Percentiles rank a stretch among this genome's conserved stretches.
Conservation (phyloP, 2,888 invertebrate genomes). For the Nipponacmea schrenckii region DNA sequence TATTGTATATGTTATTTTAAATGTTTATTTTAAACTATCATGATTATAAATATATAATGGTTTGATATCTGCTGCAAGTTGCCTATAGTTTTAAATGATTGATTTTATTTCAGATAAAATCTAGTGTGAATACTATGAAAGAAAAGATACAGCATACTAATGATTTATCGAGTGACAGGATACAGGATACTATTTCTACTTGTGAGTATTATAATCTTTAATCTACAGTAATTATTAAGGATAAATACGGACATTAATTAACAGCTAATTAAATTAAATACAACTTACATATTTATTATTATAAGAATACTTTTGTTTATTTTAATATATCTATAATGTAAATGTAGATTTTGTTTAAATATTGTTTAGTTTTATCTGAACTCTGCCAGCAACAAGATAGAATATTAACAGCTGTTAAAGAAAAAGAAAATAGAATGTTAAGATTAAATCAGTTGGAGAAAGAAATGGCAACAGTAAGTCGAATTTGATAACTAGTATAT, state of each 20-base stretch:
- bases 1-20: too few species aligned
- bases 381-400: conserved; percentile 43
- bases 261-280: too few species aligned
- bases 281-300: not conserved
- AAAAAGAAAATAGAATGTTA: conserved; percentile 31
- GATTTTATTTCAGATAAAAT: conserved; percentile 26
- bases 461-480: conserved; percentile 34
- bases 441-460: conserved; percentile 29
- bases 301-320: not conserved
- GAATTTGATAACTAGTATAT: too few species aligned
- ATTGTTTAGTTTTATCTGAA: conserved; percentile 40
- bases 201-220: conserved; percentile 23
- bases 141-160: conserved; percentile 30
- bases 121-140: conserved; percentile 28
- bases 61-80: too few species aligned
- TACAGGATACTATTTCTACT: conserved; percentile 27
- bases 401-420: conserved; percentile 40
- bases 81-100: too few species aligned
- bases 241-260: too few species aligned
- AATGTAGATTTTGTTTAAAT: not conserved
- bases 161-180: conserved; percentile 28
- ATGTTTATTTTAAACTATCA: too few species aligned
- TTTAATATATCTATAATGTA: too few species aligned
- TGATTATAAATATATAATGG: too few species aligned
- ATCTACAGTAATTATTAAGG: not conserved